A percentile compares a stretch with the other conserved stretches of the same genome.
Conservation (phyloP, 2,888 invertebrate species). For the Panopea generosa region DNA sequence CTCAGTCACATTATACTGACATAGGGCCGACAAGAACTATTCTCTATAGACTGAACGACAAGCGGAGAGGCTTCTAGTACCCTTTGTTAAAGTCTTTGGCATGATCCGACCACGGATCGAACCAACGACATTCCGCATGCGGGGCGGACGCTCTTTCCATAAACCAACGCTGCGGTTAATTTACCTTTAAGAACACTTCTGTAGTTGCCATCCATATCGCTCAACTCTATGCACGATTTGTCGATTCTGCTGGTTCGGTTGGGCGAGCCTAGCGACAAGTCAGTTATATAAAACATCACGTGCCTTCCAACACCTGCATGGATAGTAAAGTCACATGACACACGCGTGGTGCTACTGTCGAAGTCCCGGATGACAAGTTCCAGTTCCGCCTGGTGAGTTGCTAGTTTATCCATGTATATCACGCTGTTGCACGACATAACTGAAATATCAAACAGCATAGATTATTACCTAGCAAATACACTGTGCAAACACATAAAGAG, state of each 20-base stretch:
- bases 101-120: too few species aligned
- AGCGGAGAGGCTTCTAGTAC: too few species aligned
- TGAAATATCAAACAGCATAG: constrained; percentile 24
- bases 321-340: constrained; percentile 58
- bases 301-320: constrained; percentile 47
- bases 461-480: too few species aligned
- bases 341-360: constrained; percentile 44
- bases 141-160: too few species aligned
- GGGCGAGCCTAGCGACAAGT: constrained; percentile 44
- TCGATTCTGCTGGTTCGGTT: constrained; percentile 38
- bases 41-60: too few species aligned
- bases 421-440: constrained; percentile 50
- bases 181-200: constrained; percentile 47
- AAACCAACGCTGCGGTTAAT: too few species aligned
- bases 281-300: constrained; percentile 59
- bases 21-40: too few species aligned
- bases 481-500: too few species aligned
- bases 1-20: too few species aligned
- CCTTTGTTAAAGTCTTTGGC: too few species aligned
- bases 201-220: constrained; percentile 34
- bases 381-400: constrained; percentile 47
- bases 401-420: constrained; percentile 29
- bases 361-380: constrained; percentile 34
- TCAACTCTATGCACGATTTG: constrained; percentile 44
- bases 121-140: too few species aligned